These are phyloP conservation scores for Cydia splendana DNA, from an alignment of 1,140 invertebrate species.

Conservation along the genomic window DNA sequence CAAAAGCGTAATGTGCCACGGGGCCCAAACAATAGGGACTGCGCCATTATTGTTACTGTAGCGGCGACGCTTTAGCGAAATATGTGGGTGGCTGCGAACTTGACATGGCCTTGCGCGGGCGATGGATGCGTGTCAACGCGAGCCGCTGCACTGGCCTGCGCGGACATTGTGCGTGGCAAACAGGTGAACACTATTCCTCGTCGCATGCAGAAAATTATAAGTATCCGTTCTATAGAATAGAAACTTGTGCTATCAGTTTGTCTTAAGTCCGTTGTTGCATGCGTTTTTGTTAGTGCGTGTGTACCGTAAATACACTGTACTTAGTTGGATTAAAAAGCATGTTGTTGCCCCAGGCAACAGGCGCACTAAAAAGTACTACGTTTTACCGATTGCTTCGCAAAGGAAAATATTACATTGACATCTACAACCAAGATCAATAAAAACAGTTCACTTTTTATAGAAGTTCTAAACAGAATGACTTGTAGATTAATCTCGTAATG, in stretches of 20 bases:
- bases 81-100: conserved; percentile 74
- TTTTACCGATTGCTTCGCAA: no score
- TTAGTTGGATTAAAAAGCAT: no score
- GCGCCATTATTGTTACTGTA: conserved; percentile 79
- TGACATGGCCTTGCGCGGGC: conserved; percentile 71
- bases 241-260: background rate
- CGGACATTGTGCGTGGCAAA: background rate
- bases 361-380: no score
- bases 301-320: no score
- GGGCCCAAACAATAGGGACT: conserved; percentile 75
- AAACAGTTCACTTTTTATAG: no score
- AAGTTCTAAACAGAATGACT: no score
- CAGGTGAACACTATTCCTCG: background rate
- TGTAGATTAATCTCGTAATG: no score
- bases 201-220: background rate
- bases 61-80: conserved; percentile 72
- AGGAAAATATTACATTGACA: no score
- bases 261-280: no score
- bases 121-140: conserved; percentile 12
- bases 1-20: conserved; percentile 79
- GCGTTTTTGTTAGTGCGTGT: no score
- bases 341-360: no score
- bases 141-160: background rate
- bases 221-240: background rate
- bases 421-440: no score